Percentiles rank a stretch among this genome's conserved stretches.
Evolutionary conservation across 2,888 invertebrate genomes (phyloP).

Genomic region (Philereme transversata): DNA sequence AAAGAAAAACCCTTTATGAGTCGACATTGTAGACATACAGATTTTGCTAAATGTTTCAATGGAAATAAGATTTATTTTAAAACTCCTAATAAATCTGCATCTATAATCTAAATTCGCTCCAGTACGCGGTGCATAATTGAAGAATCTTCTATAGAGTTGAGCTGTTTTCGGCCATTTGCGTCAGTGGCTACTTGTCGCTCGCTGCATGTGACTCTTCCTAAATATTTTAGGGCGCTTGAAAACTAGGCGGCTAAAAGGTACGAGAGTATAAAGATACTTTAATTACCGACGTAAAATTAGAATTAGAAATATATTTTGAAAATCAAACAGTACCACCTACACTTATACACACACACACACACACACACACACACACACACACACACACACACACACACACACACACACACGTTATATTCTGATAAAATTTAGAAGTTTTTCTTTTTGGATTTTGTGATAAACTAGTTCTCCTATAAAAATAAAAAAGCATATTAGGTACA

Average conservation of each 20-base stretch:
- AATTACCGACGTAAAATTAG: too few relatives aligned
- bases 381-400: too few relatives aligned
- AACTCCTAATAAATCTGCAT: constrained; percentile 2
- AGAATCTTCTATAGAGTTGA: constrained; percentile 17
- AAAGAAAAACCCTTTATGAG: too few relatives aligned
- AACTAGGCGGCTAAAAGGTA: constrained; percentile 3
- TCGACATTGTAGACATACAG: too few relatives aligned
- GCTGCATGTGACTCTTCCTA: constrained; percentile 47
- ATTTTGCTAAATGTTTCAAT: not conserved
- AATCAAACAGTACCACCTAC: too few relatives aligned
- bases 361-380: too few relatives aligned
- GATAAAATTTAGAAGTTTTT: not conserved
- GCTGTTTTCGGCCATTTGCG: constrained; percentile 29
- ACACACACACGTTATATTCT: too few relatives aligned
- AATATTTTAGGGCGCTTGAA: constrained; percentile 46
- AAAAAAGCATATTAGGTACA: constrained; percentile 47
- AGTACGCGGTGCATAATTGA: constrained; percentile 32
- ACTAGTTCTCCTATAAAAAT: constrained; percentile 52
- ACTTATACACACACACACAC: too few relatives aligned
- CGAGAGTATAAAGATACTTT: not conserved
- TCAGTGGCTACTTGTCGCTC: constrained; percentile 37
- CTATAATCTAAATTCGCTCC: constrained; percentile 21
- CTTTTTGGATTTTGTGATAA: constrained; percentile 22
- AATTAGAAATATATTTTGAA: too few relatives aligned
- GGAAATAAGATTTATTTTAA: not conserved